Conservation (phyloP, 2,797 vertebrate species). For the Echeneis naucrates region DNA sequence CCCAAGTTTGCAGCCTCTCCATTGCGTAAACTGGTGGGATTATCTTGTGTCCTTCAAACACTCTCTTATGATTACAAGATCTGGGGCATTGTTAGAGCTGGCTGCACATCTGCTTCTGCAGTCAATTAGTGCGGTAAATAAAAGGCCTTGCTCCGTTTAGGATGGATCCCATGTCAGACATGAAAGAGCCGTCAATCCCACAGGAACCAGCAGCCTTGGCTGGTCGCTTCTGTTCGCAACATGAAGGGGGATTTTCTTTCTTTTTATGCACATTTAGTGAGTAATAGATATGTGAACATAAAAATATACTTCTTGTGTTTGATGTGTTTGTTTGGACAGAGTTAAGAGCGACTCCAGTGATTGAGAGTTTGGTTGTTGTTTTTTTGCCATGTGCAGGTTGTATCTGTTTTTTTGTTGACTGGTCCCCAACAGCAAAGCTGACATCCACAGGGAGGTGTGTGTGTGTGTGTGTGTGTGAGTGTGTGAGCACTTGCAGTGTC, state of each 20-base stretch:
- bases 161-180: slow-evolving; percentile 81
- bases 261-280: slow-evolving; percentile 35
- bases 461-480: slow-evolving; percentile 16
- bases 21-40: slow-evolving; percentile 71
- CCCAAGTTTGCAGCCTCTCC: slow-evolving; percentile 52
- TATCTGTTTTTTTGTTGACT: slow-evolving; percentile 76
- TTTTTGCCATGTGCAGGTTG: slow-evolving; percentile 64
- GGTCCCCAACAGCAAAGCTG: slow-evolving; percentile 72
- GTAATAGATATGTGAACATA: slow-evolving; percentile 33
- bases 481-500: slow-evolving; percentile 51
- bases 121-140: slow-evolving; percentile 82
- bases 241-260: slow-evolving; percentile 31
- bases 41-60: slow-evolving; percentile 80
- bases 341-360: slow-evolving; percentile 50
- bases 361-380: slow-evolving; percentile 59
- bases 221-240: slow-evolving; percentile 58
- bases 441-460: slow-evolving; percentile 68
- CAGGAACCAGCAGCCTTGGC: slow-evolving; percentile 72
- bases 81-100: slow-evolving; percentile 78
- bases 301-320: slow-evolving; percentile 40
- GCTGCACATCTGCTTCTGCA: slow-evolving; percentile 66
- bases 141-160: slow-evolving; percentile 81
- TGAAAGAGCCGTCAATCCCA: slow-evolving; percentile 78
- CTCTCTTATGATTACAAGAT: slow-evolving; percentile 77
- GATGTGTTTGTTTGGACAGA: slow-evolving; percentile 52